phyloP scores from a whole-genome alignment of 2,113 vertebrate species.

The Rhipidura dahli region DNA sequence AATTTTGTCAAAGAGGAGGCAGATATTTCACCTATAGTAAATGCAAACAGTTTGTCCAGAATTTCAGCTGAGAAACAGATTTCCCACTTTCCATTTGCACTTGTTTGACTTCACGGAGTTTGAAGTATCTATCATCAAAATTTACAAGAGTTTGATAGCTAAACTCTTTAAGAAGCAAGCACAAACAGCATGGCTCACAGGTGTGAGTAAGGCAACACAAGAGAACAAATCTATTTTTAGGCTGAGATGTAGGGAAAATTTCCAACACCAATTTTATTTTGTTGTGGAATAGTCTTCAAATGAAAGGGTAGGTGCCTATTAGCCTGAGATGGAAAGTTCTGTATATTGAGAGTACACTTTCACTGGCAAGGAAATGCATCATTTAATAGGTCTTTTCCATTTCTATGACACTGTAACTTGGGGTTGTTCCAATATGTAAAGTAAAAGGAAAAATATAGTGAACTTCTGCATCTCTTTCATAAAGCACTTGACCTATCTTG shows the following conservation, averaged over 20 bases:
- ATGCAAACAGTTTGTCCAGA: neutral
- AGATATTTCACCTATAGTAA: slow-evolving; percentile 23
- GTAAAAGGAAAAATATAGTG: slow-evolving; percentile 10
- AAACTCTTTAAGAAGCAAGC: neutral
- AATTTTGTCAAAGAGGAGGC: neutral
- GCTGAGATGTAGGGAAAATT: slow-evolving; percentile 60
- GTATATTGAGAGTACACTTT: neutral
- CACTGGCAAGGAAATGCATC: neutral
- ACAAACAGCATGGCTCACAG: slow-evolving; percentile 47
- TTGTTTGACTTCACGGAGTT: slow-evolving; percentile 32
- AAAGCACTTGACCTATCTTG: neutral
- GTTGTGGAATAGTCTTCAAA: slow-evolving; percentile 59
- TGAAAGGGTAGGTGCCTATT: slow-evolving; percentile 56
- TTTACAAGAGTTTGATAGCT: neutral
- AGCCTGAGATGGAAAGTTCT: slow-evolving; percentile 65
- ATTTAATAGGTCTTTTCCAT: slow-evolving; percentile 34
- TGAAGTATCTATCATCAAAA: neutral
- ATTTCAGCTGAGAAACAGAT: slow-evolving; percentile 3
- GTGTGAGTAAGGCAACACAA: slow-evolving; percentile 58
- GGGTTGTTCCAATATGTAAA: neutral
- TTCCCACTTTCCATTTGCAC: slow-evolving; percentile 8
- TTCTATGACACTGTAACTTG: neutral
- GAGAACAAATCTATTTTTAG: slow-evolving; percentile 53
- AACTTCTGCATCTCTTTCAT: neutral
- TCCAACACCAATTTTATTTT: slow-evolving; percentile 65